phyloP scores from a whole-genome alignment of 2,113 vertebrate genomes.

The Apus apus region DNA sequence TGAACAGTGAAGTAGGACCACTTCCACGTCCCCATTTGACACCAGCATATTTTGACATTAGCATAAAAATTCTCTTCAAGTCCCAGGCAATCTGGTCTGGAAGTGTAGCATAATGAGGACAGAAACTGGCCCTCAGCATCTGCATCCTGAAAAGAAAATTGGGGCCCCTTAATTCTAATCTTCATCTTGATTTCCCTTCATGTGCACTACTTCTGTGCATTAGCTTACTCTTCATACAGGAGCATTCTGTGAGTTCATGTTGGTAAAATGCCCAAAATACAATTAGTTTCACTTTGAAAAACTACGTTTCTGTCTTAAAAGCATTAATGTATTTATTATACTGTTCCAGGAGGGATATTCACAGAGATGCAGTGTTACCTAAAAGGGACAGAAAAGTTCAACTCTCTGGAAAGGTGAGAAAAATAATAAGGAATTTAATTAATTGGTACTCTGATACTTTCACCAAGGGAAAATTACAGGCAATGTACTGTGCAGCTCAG shows the following conservation, averaged over 20 bases:
- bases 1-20: background rate
- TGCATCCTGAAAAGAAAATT: background rate
- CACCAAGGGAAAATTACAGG: background rate
- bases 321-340: background rate
- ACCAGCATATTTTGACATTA: background rate
- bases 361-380: background rate
- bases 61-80: background rate
- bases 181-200: background rate
- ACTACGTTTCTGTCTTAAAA: background rate
- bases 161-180: background rate
- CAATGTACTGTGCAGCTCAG: background rate
- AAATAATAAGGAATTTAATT: slow-evolving; percentile 9
- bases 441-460: background rate
- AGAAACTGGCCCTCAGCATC: background rate
- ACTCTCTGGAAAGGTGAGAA: background rate
- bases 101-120: background rate
- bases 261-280: background rate
- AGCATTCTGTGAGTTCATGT: background rate
- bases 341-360: background rate
- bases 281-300: background rate
- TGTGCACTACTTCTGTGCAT: background rate
- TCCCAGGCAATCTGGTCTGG: background rate
- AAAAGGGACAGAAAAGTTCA: background rate
- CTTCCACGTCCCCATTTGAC: background rate
- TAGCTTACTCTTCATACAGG: background rate